A percentile compares a stretch with the other conserved stretches of the same genome.
phyloP scores from a whole-genome alignment of 2,113 vertebrate species.

The Centropus bengalensis region DNA sequence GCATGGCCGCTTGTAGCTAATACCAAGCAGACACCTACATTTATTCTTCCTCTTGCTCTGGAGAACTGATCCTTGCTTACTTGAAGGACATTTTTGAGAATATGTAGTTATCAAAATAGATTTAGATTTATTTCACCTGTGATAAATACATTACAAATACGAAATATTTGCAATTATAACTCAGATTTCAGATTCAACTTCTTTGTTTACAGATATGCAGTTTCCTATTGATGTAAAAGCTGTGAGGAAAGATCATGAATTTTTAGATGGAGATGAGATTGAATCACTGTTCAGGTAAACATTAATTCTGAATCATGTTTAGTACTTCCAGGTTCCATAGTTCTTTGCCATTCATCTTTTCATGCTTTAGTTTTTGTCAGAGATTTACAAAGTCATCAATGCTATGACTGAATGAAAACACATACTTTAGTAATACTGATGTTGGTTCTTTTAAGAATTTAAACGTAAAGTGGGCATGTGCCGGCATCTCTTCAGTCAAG shows the following conservation, averaged over 20 bases:
- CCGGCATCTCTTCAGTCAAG: not conserved
- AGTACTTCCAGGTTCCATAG: not conserved
- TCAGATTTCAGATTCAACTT: not conserved
- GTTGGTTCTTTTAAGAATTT: not conserved
- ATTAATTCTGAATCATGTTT: not conserved
- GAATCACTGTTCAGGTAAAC: conserved; percentile 83
- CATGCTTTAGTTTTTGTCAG: not conserved
- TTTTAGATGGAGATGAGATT: conserved; percentile 80
- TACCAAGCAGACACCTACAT: not conserved
- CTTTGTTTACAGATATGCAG: conserved; percentile 73
- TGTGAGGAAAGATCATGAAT: conserved; percentile 81
- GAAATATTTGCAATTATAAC: not conserved
- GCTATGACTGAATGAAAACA: not conserved
- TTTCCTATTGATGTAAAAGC: conserved; percentile 80
- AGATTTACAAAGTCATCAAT: not conserved
- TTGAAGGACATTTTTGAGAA: not conserved
- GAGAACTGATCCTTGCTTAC: not conserved
- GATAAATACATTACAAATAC: not conserved
- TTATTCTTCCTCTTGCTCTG: not conserved
- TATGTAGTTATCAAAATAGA: not conserved
- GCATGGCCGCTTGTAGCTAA: not conserved
- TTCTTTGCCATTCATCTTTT: not conserved
- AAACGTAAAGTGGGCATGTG: not conserved
- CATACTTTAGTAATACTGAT: not conserved
- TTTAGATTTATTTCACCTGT: not conserved